Base-by-base conservation (phyloP, 2,888 invertebrate species). In the Tachina grossa region DNA sequence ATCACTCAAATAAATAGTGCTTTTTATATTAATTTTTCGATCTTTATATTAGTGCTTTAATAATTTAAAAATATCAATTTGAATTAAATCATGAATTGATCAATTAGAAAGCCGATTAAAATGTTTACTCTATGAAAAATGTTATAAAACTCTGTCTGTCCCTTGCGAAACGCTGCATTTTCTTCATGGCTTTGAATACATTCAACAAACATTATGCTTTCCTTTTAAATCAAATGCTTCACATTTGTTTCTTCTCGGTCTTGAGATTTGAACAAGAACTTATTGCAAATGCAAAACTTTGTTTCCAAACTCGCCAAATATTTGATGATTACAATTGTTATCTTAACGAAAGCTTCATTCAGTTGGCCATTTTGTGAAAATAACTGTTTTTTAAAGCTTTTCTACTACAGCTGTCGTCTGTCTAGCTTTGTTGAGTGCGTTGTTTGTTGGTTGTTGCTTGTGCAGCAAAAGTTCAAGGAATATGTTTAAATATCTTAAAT, bases 291-390 rank as follows among this genome's bases (percentile, higher is more conserved):
- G 9, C 9, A 9, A n/a, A 51, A 22, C 9, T 19, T 19, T 16
- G n/a, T 63, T 47, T 61, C 55, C 55, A 45, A 74, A 31, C 19
- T 69, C n/a, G n/a, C n/a, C 45, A 75, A 82, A 82, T 59, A 47
- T 39, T 76, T 61, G 68, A 71, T 80, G 80, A 57, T 59, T 80
- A 72, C 53, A 80, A 76, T 84, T 81, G 65, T 71, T 75, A 85
- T 85, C 79, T 85, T 83, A 41, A 71, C 71, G 85, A 83, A 85
- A 85, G 72, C 66, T 77, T 71, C 31, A 78, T 72, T 31, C 31
- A 81, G 65, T 79, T 85, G 85, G 82, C 66, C 85, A 76, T 59
- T 65, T 59, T 43, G 63, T 78, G 55, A 43, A 68, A 55, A n/a
- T 68, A 77, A 77, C 53, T 45, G 76, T 31, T 41, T 9, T 16